Evolutionary conservation across 2,888 invertebrate genomes (phyloP).

Genomic region (Brachynemurus nebulosus): DNA sequence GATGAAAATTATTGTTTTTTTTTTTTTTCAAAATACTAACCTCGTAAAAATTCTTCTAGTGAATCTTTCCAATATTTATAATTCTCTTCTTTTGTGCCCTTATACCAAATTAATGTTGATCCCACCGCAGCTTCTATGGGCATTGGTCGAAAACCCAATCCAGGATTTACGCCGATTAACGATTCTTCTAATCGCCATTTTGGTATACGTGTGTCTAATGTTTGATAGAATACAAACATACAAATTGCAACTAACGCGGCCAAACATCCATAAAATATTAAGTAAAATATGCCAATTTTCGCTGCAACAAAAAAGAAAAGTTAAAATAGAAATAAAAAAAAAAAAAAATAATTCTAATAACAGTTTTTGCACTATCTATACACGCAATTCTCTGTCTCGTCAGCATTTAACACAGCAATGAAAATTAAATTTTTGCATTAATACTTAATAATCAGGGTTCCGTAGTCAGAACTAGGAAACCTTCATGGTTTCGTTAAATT

Average conservation of each 20-base stretch:
- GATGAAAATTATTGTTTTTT: too few relatives aligned
- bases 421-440: too few relatives aligned
- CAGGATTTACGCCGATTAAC: conserved; percentile 91
- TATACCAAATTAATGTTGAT: conserved; percentile 92
- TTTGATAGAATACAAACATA: conserved; percentile 87
- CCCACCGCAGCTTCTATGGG: conserved; percentile 75
- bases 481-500: too few relatives aligned
- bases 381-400: too few relatives aligned
- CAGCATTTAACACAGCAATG: too few relatives aligned
- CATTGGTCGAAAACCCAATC: conserved; percentile 88
- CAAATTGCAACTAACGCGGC: conserved; percentile 88
- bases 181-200: conserved; percentile 77
- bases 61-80: conserved; percentile 68
- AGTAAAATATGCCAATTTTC: conserved; percentile 90
- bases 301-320: conserved; percentile 40
- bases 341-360: background rate
- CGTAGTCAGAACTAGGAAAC: too few relatives aligned
- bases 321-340: background rate
- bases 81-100: conserved; percentile 61
- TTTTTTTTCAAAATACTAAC: conserved; percentile 48
- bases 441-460: too few relatives aligned
- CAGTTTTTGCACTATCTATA: background rate
- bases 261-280: conserved; percentile 82
- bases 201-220: conserved; percentile 76
- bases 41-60: conserved; percentile 59